Evolutionary conservation across 2,113 vertebrate species (phyloP).

Genomic region (Deroptyus accipitrinus): DNA sequence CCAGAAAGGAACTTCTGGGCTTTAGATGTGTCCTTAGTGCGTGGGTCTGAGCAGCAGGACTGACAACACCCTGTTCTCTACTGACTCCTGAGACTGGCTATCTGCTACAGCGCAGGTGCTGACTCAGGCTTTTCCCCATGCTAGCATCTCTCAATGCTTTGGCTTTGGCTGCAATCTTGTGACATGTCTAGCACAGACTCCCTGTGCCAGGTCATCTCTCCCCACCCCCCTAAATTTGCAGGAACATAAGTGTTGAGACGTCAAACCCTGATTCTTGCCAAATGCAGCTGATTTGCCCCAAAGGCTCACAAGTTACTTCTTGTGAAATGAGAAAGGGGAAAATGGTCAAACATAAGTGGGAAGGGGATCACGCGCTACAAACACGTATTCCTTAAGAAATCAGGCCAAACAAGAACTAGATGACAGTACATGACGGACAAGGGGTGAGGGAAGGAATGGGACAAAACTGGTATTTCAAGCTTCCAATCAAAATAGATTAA

Average conservation of each 20-base stretch:
- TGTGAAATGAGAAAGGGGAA: neutral
- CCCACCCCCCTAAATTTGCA: neutral
- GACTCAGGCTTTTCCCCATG: neutral
- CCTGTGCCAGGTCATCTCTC: neutral
- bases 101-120: neutral
- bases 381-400: neutral
- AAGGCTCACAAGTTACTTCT: neutral
- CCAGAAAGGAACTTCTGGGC: neutral
- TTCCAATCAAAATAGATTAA: neutral
- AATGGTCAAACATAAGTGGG: neutral
- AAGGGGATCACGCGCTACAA: fast-evolving
- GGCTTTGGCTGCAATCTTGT: neutral
- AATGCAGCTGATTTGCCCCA: neutral
- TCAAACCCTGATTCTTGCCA: neutral
- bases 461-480: neutral
- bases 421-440: neutral
- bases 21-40: neutral
- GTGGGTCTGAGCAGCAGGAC: neutral
- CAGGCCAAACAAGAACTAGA: neutral
- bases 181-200: neutral
- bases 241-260: neutral
- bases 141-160: neutral
- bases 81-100: neutral
- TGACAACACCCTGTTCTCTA: neutral
- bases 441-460: neutral